A percentile compares a stretch with the other conserved stretches of the same genome.
phyloP scores from a whole-genome alignment of 2,888 invertebrate species.

The Troglohyphantes excavatus region DNA sequence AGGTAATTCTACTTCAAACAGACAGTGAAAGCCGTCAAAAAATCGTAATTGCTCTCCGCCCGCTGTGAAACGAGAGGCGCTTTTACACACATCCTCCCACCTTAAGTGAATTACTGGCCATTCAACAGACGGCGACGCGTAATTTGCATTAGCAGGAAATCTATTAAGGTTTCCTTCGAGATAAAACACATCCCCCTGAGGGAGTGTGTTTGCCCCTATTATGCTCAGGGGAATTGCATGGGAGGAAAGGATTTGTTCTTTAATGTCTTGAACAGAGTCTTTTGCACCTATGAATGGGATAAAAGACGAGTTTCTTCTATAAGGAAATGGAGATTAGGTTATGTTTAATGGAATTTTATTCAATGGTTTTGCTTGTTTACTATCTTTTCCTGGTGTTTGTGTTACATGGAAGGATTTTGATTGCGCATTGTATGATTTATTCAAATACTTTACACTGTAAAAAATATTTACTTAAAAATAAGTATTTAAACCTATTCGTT shows the following conservation, averaged over 20 bases:
- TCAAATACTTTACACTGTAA: too few relatives aligned
- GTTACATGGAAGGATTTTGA: too few relatives aligned
- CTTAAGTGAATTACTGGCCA: neutral
- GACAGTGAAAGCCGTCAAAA: neutral
- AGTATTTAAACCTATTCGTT: too few relatives aligned
- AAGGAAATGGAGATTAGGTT: too few relatives aligned
- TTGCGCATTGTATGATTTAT: too few relatives aligned
- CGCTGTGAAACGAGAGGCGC: slow-evolving; percentile 22
- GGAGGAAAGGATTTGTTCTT: neutral
- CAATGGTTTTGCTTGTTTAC: too few relatives aligned
- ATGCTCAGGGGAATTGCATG: neutral
- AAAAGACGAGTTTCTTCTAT: too few relatives aligned
- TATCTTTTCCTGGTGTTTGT: too few relatives aligned
- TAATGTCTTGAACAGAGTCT: neutral
- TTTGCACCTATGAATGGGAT: too few relatives aligned
- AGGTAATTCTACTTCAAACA: neutral
- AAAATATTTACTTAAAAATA: too few relatives aligned
- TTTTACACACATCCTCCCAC: neutral
- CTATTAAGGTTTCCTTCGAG: slow-evolving; percentile 32
- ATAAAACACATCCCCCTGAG: neutral
- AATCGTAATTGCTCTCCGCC: neutral
- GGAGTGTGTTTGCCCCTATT: neutral
- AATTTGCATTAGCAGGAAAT: slow-evolving; percentile 44
- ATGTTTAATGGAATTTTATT: too few relatives aligned
- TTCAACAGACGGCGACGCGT: slow-evolving; percentile 4